A percentile compares a stretch with the other conserved stretches of the same genome.
Conservation (phyloP, 2,113 vertebrate genomes). For the Xerus inauris region DNA sequence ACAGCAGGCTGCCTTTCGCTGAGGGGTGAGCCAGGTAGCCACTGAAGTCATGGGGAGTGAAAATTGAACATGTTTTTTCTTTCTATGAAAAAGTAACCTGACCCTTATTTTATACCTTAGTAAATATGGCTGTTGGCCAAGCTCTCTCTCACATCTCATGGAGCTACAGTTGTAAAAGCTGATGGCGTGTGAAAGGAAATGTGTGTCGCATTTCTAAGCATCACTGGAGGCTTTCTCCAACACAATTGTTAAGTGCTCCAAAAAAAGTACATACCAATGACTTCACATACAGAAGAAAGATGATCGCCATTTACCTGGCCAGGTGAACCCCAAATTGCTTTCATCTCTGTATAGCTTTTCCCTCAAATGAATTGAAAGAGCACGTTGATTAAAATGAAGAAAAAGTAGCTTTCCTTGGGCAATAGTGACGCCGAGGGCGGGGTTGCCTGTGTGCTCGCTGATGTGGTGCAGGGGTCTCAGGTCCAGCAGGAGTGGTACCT, state of each 20-base stretch:
- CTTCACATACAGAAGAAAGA: constrained; percentile 84
- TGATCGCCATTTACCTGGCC: constrained; percentile 82
- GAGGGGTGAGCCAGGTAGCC: constrained; percentile 67
- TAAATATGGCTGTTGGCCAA: constrained; percentile 86
- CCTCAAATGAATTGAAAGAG: constrained; percentile 70
- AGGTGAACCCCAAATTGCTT: constrained; percentile 74
- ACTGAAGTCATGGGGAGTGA: constrained; percentile 76
- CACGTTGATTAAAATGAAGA: constrained; percentile 64
- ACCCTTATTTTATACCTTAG: constrained; percentile 85
- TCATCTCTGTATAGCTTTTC: constrained; percentile 11
- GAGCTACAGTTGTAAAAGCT: constrained; percentile 90
- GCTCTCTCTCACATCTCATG: constrained; percentile 85
- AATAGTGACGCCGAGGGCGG: background rate
- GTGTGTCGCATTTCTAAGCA: constrained; percentile 93
- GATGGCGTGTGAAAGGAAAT: constrained; percentile 95
- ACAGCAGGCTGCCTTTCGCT: background rate
- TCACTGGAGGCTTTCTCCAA: constrained; percentile 89
- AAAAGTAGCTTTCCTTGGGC: background rate
- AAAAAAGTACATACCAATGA: constrained; percentile 77
- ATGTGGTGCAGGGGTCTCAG: background rate
- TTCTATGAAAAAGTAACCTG: constrained; percentile 77
- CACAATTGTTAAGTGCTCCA: constrained; percentile 84
- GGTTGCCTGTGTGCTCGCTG: background rate
- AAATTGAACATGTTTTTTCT: constrained; percentile 76
- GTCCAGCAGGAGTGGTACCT: background rate